Evolutionary conservation across 2,888 invertebrate species (phyloP).

Genomic region (Syrphus vitripennis): DNA sequence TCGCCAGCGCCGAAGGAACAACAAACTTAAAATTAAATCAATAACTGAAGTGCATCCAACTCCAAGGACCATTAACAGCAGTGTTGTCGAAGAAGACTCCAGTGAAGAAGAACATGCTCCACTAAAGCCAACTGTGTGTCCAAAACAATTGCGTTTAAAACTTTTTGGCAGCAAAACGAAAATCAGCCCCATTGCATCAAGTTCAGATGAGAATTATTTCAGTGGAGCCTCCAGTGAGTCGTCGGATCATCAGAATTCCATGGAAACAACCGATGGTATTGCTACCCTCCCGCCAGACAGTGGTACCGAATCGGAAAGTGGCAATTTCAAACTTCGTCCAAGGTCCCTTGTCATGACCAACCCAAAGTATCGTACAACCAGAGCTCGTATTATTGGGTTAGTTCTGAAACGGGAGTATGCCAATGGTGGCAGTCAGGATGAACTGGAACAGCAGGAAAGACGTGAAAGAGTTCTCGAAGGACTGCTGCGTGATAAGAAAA

Average conservation of each 20-base stretch:
- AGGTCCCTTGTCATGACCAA: slow-evolving; percentile 46
- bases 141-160: slow-evolving; percentile 31
- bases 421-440: slow-evolving; percentile 36
- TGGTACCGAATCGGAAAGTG: slow-evolving; percentile 58
- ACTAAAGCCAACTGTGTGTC: neutral
- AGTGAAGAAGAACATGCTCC: slow-evolving; percentile 15
- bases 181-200: neutral
- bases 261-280: neutral
- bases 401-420: slow-evolving; percentile 74
- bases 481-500: slow-evolving; percentile 42
- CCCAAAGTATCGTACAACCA: slow-evolving; percentile 72
- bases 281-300: slow-evolving; percentile 36
- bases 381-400: slow-evolving; percentile 76
- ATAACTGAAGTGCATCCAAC: slow-evolving; percentile 1
- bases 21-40: slow-evolving; percentile 4
- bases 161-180: neutral
- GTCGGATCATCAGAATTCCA: neutral
- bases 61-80: neutral
- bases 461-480: slow-evolving; percentile 70
- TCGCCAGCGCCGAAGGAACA: slow-evolving; percentile 16
- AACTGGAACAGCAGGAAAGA: slow-evolving; percentile 49
- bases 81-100: neutral
- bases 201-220: slow-evolving; percentile 64
- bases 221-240: slow-evolving; percentile 51
- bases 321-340: slow-evolving; percentile 39